A percentile compares a stretch with the other conserved stretches of the same genome.
Conservation (phyloP, 2,888 invertebrate species). For the Cactoblastis cactorum region DNA sequence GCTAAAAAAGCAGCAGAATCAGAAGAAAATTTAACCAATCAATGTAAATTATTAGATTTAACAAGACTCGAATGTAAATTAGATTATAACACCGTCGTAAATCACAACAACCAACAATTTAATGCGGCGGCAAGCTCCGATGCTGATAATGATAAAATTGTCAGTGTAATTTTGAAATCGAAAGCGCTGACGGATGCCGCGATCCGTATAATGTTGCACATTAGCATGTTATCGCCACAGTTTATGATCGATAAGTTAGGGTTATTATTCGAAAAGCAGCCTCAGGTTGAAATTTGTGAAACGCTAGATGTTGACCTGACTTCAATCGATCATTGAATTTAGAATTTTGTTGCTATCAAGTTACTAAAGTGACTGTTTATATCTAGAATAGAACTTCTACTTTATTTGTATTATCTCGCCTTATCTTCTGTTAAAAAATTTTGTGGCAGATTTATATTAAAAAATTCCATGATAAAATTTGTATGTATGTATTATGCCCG, state of each 20-base stretch:
- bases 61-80: too few species aligned
- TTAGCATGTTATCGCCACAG: slow-evolving; percentile 2
- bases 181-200: slow-evolving; percentile 1
- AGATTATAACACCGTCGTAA: slow-evolving; percentile 16
- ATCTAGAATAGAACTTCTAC: too few species aligned
- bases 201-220: slow-evolving; percentile 4
- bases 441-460: too few species aligned
- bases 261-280: not conserved
- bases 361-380: too few species aligned
- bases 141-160: slow-evolving; percentile 40
- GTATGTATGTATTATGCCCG: too few species aligned
- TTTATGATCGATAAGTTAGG: slow-evolving; percentile 10
- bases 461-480: too few species aligned
- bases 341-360: too few species aligned
- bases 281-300: not conserved
- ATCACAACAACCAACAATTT: slow-evolving; percentile 28
- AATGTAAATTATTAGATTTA: not conserved
- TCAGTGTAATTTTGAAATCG: slow-evolving; percentile 15
- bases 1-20: too few species aligned
- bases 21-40: too few species aligned
- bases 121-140: slow-evolving; percentile 36
- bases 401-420: too few species aligned
- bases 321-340: too few species aligned
- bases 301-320: not conserved
- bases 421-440: too few species aligned